Conservation (phyloP, 2,113 vertebrate species). For the Empidonax traillii region DNA sequence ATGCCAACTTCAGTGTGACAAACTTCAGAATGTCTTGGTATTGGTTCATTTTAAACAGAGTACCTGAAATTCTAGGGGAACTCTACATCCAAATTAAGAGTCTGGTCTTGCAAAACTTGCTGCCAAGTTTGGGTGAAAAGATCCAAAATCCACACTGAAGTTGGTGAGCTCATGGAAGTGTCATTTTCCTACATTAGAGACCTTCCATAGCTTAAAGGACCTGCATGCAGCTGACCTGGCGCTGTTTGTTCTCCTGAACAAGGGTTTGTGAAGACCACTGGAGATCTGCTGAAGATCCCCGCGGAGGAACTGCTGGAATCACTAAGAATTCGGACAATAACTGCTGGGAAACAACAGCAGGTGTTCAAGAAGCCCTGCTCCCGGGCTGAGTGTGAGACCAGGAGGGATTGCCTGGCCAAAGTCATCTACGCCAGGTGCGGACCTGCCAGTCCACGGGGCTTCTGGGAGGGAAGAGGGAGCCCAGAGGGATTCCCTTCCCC, state of each 20-base stretch:
- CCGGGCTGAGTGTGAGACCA: constrained; percentile 81
- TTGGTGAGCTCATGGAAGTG: background rate
- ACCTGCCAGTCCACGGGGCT: background rate
- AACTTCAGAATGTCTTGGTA: background rate
- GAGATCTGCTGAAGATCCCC: constrained; percentile 80
- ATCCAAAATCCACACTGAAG: background rate
- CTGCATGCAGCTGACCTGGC: background rate
- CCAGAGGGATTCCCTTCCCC: background rate
- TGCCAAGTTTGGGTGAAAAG: background rate
- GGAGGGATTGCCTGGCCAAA: constrained; percentile 95
- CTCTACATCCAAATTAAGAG: background rate
- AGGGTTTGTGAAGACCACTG: constrained; percentile 79
- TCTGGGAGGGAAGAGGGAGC: background rate
- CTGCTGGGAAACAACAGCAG: constrained; percentile 85
- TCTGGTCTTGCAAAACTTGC: background rate
- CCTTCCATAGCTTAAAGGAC: background rate
- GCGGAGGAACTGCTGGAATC: constrained; percentile 75
- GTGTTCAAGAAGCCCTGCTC: constrained; percentile 88
- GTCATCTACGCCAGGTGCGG: constrained; percentile 85
- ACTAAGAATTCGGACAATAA: constrained; percentile 82
- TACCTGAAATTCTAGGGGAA: background rate
- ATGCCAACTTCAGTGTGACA: background rate
- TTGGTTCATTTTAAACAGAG: background rate
- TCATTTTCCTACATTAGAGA: background rate
- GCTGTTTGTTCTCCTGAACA: background rate